A percentile compares a stretch with the other conserved stretches of the same genome.
phyloP scores from a whole-genome alignment of 2,888 invertebrate species.

The Spodoptera picta region DNA sequence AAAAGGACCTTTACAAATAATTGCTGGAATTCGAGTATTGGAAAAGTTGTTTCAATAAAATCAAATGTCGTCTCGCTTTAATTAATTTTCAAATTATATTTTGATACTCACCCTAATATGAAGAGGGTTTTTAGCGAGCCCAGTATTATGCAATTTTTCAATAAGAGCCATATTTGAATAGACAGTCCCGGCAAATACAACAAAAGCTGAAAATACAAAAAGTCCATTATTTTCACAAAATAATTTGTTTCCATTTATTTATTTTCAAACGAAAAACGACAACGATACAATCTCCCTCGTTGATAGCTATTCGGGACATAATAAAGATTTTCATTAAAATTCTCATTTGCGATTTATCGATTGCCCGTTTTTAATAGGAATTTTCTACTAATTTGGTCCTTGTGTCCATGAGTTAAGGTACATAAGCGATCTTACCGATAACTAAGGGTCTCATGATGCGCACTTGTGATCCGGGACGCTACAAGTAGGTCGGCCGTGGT shows the following conservation, averaged over 20 bases:
- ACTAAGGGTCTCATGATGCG: slow-evolving; percentile 69
- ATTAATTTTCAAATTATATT: no score
- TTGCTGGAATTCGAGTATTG: no score
- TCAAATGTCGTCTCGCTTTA: no score
- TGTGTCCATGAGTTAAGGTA: slow-evolving; percentile 9
- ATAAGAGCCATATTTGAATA: slow-evolving; percentile 46
- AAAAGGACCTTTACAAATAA: no score
- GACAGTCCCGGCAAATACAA: slow-evolving; percentile 25
- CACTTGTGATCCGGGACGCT: slow-evolving; percentile 47
- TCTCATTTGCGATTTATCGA: slow-evolving; percentile 10
- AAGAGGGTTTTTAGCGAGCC: slow-evolving; percentile 26
- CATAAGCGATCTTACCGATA: slow-evolving; percentile 66
- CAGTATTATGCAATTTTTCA: slow-evolving; percentile 2
- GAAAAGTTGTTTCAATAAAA: no score
- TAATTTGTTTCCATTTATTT: not conserved
- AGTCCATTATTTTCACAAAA: not conserved
- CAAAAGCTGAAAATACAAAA: slow-evolving; percentile 36
- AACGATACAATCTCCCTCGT: not conserved
- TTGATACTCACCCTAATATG: slow-evolving; percentile 59
- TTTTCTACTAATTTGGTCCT: slow-evolving; percentile 4
- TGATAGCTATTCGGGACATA: not conserved
- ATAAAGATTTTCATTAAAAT: slow-evolving; percentile 8
- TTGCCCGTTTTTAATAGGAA: slow-evolving; percentile 1
- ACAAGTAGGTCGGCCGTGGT: slow-evolving; percentile 62
- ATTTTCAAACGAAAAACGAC: not conserved